Conservation (phyloP, 2,797 vertebrate genomes). For the Sarcophilus harrisii region DNA sequence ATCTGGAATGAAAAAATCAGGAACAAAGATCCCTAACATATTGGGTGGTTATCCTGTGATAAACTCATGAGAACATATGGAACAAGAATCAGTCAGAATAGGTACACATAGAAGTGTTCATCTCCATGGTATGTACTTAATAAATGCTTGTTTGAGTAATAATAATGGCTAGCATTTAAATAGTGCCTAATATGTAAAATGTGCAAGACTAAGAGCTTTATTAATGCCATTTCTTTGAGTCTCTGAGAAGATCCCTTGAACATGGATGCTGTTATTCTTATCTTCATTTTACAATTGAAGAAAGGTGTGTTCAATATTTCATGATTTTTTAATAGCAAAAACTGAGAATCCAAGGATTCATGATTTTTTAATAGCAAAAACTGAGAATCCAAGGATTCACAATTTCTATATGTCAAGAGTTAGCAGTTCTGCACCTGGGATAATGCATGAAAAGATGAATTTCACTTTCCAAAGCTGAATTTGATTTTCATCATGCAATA, state of each 20-base stretch:
- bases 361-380: background rate
- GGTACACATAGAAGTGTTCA: background rate
- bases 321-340: background rate
- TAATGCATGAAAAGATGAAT: background rate
- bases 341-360: background rate
- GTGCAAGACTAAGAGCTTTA: background rate
- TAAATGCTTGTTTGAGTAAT: background rate
- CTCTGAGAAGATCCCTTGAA: background rate
- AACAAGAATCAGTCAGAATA: background rate
- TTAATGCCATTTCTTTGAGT: background rate
- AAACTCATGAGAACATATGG: background rate
- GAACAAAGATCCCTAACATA: background rate
- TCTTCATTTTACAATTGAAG: background rate
- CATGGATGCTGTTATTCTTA: background rate
- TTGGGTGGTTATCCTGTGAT: background rate
- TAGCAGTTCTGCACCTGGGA: background rate
- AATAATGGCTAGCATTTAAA: background rate
- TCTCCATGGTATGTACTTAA: background rate
- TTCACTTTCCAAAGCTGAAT: background rate
- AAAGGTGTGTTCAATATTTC: background rate
- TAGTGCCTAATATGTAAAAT: background rate
- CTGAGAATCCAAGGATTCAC: background rate
- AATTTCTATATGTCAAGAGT: background rate
- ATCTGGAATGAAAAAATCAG: background rate
- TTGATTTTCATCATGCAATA: background rate